Conservation (phyloP, 1,140 invertebrate species). For the Orussus abietinus region DNA sequence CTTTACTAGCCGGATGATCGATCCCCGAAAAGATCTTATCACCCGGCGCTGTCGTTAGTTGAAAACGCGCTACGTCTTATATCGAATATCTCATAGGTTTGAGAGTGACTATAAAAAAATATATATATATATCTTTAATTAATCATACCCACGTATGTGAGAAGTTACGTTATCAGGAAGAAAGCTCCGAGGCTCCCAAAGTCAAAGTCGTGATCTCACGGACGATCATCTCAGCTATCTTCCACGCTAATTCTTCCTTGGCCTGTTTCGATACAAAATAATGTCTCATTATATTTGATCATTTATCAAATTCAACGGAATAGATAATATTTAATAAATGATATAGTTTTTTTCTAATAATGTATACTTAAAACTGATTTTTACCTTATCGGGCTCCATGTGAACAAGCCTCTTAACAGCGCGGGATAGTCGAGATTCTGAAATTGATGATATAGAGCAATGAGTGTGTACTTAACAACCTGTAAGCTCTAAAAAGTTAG, state of each 20-base stretch:
- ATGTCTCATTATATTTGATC: no score
- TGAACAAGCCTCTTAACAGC: slow-evolving; percentile 77
- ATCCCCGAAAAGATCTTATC: no score
- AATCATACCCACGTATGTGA: no score
- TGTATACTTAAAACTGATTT: no score
- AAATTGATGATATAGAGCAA: slow-evolving; percentile 17
- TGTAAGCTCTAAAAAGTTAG: neutral
- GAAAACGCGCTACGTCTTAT: no score
- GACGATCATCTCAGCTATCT: slow-evolving; percentile 91
- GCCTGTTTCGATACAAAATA: slow-evolving; percentile 52
- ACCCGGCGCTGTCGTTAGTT: no score
- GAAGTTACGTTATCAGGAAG: slow-evolving; percentile 46
- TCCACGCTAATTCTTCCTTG: slow-evolving; percentile 91
- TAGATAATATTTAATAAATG: no score
- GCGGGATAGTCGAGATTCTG: slow-evolving; percentile 59
- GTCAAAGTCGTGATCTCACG: slow-evolving; percentile 87
- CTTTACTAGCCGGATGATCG: no score
- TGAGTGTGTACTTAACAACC: slow-evolving; percentile 6
- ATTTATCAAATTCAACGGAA: neutral
- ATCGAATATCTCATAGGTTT: no score
- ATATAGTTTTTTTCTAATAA: neutral
- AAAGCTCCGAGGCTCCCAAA: slow-evolving; percentile 50
- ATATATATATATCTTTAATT: no score
- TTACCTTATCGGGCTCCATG: slow-evolving; percentile 72
- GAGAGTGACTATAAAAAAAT: no score